Evolutionary conservation across 2,113 vertebrate genomes (phyloP).

Genomic region (Pontoporia blainvillei): DNA sequence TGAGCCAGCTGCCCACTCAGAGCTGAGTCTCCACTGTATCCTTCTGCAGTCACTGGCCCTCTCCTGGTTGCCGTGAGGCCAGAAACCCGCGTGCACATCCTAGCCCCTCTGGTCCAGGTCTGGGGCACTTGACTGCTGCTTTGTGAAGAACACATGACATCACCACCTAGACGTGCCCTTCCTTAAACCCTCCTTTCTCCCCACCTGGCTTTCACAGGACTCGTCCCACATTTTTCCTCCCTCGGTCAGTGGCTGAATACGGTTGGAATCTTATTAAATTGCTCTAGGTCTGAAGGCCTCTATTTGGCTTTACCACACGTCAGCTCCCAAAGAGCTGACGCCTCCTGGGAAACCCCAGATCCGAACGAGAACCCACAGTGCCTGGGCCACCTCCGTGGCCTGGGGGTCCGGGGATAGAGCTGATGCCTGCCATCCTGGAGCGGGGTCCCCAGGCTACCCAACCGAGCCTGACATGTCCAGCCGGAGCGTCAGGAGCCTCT

Average conservation of each 20-base stretch:
- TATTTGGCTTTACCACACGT: accelerated
- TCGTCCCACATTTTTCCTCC: background rate
- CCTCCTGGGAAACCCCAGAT: background rate
- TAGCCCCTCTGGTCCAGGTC: too few species aligned
- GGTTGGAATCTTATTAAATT: background rate
- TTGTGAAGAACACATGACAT: background rate
- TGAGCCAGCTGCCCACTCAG: background rate
- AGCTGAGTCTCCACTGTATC: background rate
- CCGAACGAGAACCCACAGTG: accelerated
- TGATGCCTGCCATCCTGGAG: too few species aligned
- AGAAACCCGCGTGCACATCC: too few species aligned
- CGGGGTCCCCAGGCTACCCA: background rate
- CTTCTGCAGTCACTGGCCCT: accelerated
- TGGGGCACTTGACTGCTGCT: background rate
- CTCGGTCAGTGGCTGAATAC: background rate
- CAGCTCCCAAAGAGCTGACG: accelerated
- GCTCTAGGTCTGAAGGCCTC: background rate
- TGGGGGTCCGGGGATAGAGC: background rate
- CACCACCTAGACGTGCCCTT: background rate
- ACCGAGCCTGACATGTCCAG: accelerated
- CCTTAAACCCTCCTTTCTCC: background rate
- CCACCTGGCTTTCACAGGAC: accelerated
- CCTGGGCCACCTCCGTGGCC: background rate
- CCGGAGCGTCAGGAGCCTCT: background rate
- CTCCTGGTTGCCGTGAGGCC: background rate